These are phyloP conservation scores for Globicephala melas DNA, from an alignment of 2,113 vertebrate genomes.

Conservation along the genomic window DNA sequence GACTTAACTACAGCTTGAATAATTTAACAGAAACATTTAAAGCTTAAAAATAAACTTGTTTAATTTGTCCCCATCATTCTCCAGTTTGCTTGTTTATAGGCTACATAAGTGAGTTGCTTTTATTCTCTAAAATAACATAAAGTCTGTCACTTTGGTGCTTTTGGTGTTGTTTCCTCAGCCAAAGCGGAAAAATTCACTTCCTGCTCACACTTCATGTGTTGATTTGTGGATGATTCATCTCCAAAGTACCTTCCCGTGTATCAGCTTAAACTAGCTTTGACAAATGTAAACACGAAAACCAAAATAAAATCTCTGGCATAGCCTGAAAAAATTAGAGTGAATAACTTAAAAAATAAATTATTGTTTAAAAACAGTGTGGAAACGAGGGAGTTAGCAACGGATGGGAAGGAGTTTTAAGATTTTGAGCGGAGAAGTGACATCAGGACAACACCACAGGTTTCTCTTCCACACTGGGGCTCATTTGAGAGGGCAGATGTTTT, in stretches of 20 bases:
- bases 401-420: background rate
- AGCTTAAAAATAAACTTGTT: background rate
- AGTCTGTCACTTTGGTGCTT: background rate
- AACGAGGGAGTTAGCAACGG: background rate
- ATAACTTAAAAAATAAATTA: background rate
- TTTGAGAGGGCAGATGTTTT: background rate
- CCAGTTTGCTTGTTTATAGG: background rate
- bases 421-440: fast-evolving
- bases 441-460: fast-evolving
- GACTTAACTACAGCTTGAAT: background rate
- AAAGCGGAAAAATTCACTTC: background rate
- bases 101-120: background rate
- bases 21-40: background rate
- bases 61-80: background rate
- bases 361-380: background rate
- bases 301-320: background rate
- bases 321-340: background rate
- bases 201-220: background rate
- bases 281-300: background rate
- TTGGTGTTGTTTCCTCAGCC: background rate
- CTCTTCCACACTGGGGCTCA: too few relatives aligned
- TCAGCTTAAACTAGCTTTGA: background rate
- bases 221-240: background rate
- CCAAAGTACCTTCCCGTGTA: background rate
- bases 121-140: background rate